A percentile compares a stretch with the other conserved stretches of the same genome.
Conservation (phyloP, 2,113 vertebrate genomes). For the Athene noctua region DNA sequence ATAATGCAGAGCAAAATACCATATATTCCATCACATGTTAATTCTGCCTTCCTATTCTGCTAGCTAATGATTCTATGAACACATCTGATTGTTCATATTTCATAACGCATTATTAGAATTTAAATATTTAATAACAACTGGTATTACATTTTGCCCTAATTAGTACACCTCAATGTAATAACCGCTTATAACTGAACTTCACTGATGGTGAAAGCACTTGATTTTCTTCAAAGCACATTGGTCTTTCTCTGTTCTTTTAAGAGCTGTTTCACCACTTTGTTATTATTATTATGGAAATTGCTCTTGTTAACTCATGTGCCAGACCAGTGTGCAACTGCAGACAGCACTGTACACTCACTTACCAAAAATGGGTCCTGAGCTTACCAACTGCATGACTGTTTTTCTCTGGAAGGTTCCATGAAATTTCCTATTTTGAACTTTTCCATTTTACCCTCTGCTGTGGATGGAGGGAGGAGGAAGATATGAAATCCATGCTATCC, state of each 20-base stretch:
- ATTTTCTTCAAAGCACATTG: not conserved
- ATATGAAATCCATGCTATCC: not conserved
- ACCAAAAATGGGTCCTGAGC: not conserved
- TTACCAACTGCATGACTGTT: not conserved
- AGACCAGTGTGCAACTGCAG: not conserved
- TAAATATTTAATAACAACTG: not conserved
- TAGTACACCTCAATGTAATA: not conserved
- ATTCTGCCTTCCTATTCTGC: not conserved
- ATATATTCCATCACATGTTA: not conserved
- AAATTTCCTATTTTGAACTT: not conserved
- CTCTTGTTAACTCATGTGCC: not conserved
- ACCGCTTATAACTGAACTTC: not conserved
- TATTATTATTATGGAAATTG: not conserved
- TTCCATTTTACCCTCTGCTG: not conserved
- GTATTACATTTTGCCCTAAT: not conserved
- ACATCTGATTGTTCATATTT: not conserved
- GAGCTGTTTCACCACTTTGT: not conserved
- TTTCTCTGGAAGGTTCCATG: not conserved
- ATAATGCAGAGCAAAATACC: not conserved
- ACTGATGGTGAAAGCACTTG: accelerated
- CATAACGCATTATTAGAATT: not conserved
- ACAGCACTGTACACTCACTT: not conserved
- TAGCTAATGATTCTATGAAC: not conserved
- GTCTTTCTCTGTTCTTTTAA: not conserved
- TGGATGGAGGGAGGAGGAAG: not conserved